Percentiles rank a stretch among this genome's conserved stretches.
These are phyloP conservation scores for Cebidichthys violaceus DNA, from an alignment of 2,113 vertebrate species.

Conservation along the genomic window DNA sequence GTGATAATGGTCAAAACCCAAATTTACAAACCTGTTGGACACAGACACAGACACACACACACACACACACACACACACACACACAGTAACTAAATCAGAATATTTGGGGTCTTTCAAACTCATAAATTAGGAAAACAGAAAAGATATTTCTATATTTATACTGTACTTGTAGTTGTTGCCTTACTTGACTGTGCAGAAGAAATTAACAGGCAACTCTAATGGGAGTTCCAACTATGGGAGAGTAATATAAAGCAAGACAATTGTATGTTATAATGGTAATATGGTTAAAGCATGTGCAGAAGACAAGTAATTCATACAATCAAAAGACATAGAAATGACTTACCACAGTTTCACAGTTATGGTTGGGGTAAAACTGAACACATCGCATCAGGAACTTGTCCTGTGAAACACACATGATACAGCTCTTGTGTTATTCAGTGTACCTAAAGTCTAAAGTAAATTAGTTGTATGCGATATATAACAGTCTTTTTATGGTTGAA, in stretches of 20 bases:
- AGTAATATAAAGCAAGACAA: constrained; percentile 11
- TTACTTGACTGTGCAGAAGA: constrained; percentile 79
- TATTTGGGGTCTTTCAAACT: neutral
- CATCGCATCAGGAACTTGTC: constrained; percentile 88
- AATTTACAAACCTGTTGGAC: constrained; percentile 87
- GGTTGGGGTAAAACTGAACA: constrained; percentile 90
- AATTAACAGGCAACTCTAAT: constrained; percentile 71
- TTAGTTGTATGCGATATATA: neutral
- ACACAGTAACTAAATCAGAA: neutral
- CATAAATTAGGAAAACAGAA: neutral
- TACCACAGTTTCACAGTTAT: constrained; percentile 88
- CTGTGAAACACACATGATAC: constrained; percentile 72
- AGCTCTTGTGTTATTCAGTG: neutral
- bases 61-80: neutral
- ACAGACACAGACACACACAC: neutral
- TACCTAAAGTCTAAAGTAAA: neutral
- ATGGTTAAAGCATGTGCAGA: neutral
- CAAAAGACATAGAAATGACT: constrained; percentile 50
- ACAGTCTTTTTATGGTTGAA: neutral
- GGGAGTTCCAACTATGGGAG: constrained; percentile 80
- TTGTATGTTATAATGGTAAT: neutral
- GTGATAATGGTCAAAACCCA: constrained; percentile 87
- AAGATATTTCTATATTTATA: neutral
- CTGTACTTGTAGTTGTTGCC: constrained; percentile 10
- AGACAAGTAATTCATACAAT: neutral